These are phyloP conservation scores for Carassius gibelio DNA, from an alignment of 2,113 vertebrate species.

Conservation along the genomic window DNA sequence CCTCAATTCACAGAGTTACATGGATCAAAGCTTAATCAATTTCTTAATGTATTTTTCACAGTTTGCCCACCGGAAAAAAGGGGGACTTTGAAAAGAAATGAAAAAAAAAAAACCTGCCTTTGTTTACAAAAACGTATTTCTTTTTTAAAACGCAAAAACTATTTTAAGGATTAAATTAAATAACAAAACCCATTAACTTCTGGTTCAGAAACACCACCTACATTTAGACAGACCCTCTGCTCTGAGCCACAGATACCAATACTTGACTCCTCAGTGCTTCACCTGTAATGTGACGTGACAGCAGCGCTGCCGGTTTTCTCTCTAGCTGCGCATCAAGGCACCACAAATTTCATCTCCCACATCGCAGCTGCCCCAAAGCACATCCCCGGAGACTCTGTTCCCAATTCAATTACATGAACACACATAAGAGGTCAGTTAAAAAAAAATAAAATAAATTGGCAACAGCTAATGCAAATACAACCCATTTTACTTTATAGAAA, in stretches of 20 bases:
- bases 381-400: conserved; percentile 13
- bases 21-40: neutral
- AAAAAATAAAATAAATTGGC: neutral
- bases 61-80: neutral
- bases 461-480: neutral
- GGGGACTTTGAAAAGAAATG: no score
- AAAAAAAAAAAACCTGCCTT: no score
- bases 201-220: neutral
- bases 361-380: conserved; percentile 29
- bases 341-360: conserved; percentile 6
- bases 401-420: conserved; percentile 10
- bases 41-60: neutral
- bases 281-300: conserved; percentile 4
- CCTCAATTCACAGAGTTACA: neutral
- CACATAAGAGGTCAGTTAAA: conserved; percentile 1
- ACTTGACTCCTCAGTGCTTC: neutral
- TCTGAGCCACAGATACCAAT: conserved; percentile 1
- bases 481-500: neutral
- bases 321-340: neutral
- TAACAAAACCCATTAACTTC: neutral
- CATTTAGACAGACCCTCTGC: neutral
- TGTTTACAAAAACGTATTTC: no score
- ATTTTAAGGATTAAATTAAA: neutral
- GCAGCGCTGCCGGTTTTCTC: neutral
- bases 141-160: neutral